phyloP scores from a whole-genome alignment of 2,113 vertebrate genomes.

The Podarcis cretensis region DNA sequence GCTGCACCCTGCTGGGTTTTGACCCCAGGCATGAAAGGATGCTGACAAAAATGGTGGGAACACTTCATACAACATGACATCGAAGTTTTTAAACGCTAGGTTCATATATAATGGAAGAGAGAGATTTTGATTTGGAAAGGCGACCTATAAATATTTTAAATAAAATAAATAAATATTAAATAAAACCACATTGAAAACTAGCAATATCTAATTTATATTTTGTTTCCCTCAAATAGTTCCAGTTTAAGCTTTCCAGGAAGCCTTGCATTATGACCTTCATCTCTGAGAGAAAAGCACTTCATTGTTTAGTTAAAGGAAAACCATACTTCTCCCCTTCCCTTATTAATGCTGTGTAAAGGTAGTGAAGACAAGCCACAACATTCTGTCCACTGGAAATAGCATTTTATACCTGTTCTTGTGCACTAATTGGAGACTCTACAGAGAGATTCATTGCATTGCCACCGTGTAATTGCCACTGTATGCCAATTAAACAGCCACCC shows the following conservation, averaged over 20 bases:
- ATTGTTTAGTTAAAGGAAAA: constrained; percentile 5
- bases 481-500: constrained; percentile 8
- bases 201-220: background rate
- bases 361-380: background rate
- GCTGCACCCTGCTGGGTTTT: background rate
- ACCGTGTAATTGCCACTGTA: background rate
- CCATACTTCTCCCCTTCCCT: background rate
- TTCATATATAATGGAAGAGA: constrained; percentile 39
- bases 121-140: constrained; percentile 21
- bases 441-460: constrained; percentile 4
- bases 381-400: fast-evolving
- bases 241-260: background rate
- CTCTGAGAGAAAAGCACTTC: background rate
- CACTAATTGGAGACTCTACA: background rate
- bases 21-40: background rate
- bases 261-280: background rate
- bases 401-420: background rate
- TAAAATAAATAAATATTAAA: background rate
- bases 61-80: background rate
- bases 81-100: too few species aligned
- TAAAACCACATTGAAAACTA: background rate
- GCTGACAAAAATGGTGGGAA: background rate
- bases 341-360: background rate
- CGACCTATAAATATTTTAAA: background rate
- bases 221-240: background rate